Conservation (phyloP, 2,113 vertebrate genomes). For the Bufo bufo region DNA sequence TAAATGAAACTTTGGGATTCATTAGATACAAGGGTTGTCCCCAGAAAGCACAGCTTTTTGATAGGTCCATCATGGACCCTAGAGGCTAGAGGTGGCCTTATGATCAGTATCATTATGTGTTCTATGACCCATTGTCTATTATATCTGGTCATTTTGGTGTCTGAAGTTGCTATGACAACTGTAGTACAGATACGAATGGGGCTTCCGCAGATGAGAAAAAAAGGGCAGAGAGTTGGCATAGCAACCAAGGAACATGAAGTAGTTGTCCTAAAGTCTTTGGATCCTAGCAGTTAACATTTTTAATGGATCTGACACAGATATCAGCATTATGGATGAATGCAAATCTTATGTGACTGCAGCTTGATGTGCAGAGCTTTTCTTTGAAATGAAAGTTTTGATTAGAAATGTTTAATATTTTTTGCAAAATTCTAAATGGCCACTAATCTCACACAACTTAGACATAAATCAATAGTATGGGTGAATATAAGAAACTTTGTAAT, state of each 20-base stretch:
- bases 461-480: no score
- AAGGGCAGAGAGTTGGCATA: constrained; percentile 30
- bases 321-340: not conserved
- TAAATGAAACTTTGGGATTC: not conserved
- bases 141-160: constrained; percentile 10
- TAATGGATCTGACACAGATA: not conserved
- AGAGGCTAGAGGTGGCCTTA: not conserved
- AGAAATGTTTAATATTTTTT: not conserved
- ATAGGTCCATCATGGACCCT: not conserved
- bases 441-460: no score
- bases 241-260: constrained; percentile 26
- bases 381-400: not conserved
- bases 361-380: not conserved
- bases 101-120: constrained; percentile 26
- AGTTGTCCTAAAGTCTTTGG: not conserved
- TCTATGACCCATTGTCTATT: constrained; percentile 26
- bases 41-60: not conserved
- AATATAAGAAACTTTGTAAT: no score
- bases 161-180: constrained; percentile 14
- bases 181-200: not conserved
- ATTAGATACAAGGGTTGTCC: not conserved
- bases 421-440: no score
- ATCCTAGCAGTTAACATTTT: not conserved
- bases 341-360: not conserved
- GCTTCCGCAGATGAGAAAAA: not conserved